Conservation (phyloP, 2,113 vertebrate species). For the Labeo rohita region DNA sequence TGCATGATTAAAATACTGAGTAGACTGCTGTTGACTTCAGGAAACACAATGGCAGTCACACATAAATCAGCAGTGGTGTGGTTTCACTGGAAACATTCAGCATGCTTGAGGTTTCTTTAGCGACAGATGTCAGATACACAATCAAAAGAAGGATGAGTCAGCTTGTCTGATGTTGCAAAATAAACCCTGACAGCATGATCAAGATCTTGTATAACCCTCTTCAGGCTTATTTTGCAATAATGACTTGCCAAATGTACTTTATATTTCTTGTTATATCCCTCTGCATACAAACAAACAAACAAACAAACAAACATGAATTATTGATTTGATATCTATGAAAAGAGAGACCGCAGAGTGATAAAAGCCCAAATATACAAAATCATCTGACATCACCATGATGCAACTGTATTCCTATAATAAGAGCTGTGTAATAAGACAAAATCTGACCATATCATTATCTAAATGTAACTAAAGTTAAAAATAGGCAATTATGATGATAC, state of each 20-base stretch:
- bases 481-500: background rate
- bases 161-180: background rate
- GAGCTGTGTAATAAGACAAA: background rate
- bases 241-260: background rate
- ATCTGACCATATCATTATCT: too few relatives aligned
- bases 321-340: background rate
- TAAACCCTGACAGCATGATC: background rate
- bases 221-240: background rate
- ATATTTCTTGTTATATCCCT: background rate
- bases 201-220: background rate
- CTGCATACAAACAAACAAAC: background rate
- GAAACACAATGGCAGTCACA: background rate
- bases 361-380: background rate
- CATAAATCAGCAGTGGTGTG: background rate
- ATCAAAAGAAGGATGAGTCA: background rate
- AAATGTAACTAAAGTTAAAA: background rate
- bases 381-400: background rate
- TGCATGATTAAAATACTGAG: background rate
- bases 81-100: background rate
- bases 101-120: background rate
- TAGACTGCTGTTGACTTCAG: background rate
- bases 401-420: background rate
- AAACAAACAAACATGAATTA: background rate
- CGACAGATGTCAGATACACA: background rate
- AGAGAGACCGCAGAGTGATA: background rate